phyloP scores from a whole-genome alignment of 2,113 vertebrate species.

The Mesocricetus auratus region DNA sequence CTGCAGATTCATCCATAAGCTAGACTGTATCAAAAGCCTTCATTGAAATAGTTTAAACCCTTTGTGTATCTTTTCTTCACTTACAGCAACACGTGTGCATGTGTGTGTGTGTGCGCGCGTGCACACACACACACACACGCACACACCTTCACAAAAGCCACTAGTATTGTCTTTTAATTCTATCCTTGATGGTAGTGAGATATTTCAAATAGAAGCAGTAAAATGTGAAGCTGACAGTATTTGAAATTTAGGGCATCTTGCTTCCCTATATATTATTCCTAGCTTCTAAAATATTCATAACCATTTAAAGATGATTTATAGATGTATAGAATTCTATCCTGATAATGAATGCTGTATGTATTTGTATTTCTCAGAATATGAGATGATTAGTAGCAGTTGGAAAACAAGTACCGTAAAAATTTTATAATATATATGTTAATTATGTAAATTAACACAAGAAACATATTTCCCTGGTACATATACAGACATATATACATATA shows the following conservation, averaged over 20 bases:
- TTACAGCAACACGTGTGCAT: conserved; percentile 53
- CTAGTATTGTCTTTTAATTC: conserved; percentile 78
- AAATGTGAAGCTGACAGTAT: conserved; percentile 82
- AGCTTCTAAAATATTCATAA: conserved; percentile 83
- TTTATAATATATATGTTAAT: conserved; percentile 68
- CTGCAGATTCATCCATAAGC: conserved; percentile 5
- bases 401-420: conserved; percentile 73
- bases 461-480: conserved; percentile 20
- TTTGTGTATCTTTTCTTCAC: conserved; percentile 67
- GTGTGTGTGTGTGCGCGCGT: not conserved
- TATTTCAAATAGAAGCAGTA: conserved; percentile 80
- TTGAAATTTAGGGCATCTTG: conserved; percentile 84
- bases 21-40: not conserved
- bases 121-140: not conserved
- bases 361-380: conserved; percentile 75
- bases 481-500: conserved; percentile 54
- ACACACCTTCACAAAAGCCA: conserved; percentile 59
- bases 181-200: conserved; percentile 81
- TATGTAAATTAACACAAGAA: conserved; percentile 50
- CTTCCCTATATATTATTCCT: conserved; percentile 83
- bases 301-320: conserved; percentile 84
- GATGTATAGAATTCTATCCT: conserved; percentile 66
- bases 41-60: conserved; percentile 50
- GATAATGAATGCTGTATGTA: conserved; percentile 66
- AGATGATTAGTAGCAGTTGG: conserved; percentile 67